Percentiles rank a stretch among this genome's conserved stretches.
phyloP scores from a whole-genome alignment of 2,888 invertebrate genomes.

The Stenoptilia bipunctidactyla region DNA sequence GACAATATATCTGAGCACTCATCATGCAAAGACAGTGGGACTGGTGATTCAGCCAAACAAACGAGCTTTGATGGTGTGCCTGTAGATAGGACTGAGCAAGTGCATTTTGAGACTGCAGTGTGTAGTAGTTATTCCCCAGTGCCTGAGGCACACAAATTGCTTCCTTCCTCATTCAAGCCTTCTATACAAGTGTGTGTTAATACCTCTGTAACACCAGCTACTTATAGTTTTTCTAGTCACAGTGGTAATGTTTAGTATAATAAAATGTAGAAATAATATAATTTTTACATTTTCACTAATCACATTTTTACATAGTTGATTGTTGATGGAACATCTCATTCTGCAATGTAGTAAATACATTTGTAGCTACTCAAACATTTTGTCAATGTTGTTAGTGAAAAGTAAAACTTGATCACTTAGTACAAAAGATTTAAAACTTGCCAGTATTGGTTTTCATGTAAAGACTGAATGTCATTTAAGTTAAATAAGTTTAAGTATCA shows the following conservation, averaged over 20 bases:
- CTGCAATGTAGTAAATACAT: no score
- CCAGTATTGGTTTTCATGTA: constrained; percentile 68
- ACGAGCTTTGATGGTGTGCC: constrained; percentile 75
- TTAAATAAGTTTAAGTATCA: constrained; percentile 27
- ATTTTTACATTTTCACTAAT: constrained; percentile 44
- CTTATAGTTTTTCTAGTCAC: constrained; percentile 70
- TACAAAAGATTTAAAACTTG: constrained; percentile 70
- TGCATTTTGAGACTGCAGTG: constrained; percentile 56
- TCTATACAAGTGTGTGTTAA: constrained; percentile 68
- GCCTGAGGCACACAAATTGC: constrained; percentile 62
- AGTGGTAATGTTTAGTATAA: constrained; percentile 50
- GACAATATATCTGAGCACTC: constrained; percentile 82
- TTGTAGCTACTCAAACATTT: no score
- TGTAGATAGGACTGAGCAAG: constrained; percentile 53
- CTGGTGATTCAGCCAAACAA: constrained; percentile 82
- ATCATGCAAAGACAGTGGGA: constrained; percentile 84
- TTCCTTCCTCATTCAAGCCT: constrained; percentile 64
- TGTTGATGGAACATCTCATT: not conserved
- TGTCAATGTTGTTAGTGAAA: constrained; percentile 45
- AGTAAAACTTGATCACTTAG: constrained; percentile 41
- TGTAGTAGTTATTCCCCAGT: constrained; percentile 60
- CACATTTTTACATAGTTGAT: constrained; percentile 18
- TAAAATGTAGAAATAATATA: constrained; percentile 21
- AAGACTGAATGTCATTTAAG: constrained; percentile 68
- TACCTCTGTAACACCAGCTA: constrained; percentile 65